These are phyloP conservation scores for Pogona vitticeps DNA, from an alignment of 2,113 vertebrate species.

Conservation along the genomic window DNA sequence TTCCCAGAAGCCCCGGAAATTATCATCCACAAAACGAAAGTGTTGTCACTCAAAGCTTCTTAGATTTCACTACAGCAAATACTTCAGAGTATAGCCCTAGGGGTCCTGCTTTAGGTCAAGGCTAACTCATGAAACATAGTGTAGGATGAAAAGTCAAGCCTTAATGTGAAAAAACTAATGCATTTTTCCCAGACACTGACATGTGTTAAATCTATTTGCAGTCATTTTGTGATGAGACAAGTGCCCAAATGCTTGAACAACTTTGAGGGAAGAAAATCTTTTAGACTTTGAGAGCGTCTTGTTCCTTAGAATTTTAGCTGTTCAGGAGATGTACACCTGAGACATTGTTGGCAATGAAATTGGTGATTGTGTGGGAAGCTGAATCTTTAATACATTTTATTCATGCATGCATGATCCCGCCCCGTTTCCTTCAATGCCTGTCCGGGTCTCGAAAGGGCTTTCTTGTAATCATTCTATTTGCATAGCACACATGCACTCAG, in stretches of 20 bases:
- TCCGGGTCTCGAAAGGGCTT: not conserved
- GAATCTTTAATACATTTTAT: not conserved
- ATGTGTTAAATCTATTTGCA: not conserved
- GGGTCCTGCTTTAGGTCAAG: not conserved
- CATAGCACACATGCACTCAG: not conserved
- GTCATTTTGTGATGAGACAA: not conserved
- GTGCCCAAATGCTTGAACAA: slow-evolving; percentile 10
- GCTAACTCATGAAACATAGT: not conserved
- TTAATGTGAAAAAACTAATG: not conserved
- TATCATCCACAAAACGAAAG: not conserved
- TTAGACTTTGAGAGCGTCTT: not conserved
- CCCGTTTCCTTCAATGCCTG: not conserved
- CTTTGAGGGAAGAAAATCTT: not conserved
- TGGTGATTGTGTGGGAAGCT: not conserved
- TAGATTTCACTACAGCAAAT: not conserved
- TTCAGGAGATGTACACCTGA: not conserved
- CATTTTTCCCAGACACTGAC: not conserved
- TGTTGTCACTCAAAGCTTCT: not conserved
- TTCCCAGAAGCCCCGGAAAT: not conserved
- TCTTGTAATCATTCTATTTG: not conserved
- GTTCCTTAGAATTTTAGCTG: not conserved
- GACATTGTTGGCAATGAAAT: not conserved
- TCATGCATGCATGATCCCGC: not conserved
- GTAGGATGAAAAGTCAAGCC: not conserved
- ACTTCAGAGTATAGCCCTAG: not conserved